These are phyloP conservation scores for Petrolisthes manimaculis DNA, from an alignment of 2,888 invertebrate species.

Conservation along the genomic window DNA sequence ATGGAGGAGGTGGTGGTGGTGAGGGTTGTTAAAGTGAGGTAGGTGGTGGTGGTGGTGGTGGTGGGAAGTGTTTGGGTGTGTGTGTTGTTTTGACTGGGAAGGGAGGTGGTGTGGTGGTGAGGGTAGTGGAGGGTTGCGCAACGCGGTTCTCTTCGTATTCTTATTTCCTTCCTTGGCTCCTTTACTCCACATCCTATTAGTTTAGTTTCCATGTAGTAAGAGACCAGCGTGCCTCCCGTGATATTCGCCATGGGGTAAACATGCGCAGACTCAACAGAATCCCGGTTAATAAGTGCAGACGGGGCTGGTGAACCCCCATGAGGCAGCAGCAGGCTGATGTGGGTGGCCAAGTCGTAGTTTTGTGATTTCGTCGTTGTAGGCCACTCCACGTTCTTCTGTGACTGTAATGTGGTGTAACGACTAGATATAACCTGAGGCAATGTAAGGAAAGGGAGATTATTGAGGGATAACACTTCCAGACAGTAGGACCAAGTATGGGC, in stretches of 20 bases:
- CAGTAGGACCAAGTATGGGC: too few relatives aligned
- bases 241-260: too few relatives aligned
- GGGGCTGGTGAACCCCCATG: background rate
- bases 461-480: too few relatives aligned
- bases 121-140: slow-evolving; percentile 46
- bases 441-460: too few relatives aligned
- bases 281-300: too few relatives aligned
- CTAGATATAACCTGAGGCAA: too few relatives aligned
- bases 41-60: background rate
- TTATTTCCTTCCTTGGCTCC: background rate
- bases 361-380: slow-evolving; percentile 2
- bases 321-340: background rate
- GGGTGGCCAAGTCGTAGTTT: background rate
- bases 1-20: background rate
- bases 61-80: slow-evolving; percentile 31
- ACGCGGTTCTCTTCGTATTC: slow-evolving; percentile 33
- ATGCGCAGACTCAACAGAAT: too few relatives aligned
- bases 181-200: background rate
- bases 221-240: background rate
- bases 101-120: slow-evolving; percentile 27
- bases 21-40: background rate
- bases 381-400: background rate
- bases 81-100: slow-evolving; percentile 6
- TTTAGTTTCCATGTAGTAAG: background rate
- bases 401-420: too few relatives aligned